Conservation (phyloP, 2,888 invertebrate species). For the Drymonia ruficornis region DNA sequence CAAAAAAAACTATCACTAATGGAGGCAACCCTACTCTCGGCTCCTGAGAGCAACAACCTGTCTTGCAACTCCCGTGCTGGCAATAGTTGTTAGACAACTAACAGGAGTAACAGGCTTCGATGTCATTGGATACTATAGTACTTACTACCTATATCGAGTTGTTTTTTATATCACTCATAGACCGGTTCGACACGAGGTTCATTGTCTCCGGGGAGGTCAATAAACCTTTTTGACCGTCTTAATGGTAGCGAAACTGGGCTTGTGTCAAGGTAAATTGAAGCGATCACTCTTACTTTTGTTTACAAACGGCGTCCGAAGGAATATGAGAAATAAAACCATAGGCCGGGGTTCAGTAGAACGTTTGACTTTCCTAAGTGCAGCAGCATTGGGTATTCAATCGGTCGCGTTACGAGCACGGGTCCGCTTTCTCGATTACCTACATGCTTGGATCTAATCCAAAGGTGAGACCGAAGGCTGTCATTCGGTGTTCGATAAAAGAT, state of each 20-base stretch:
- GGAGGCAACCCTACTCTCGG: no score
- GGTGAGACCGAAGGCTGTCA: slow-evolving; percentile 28
- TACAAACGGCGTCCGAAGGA: slow-evolving; percentile 3
- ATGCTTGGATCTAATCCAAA: slow-evolving; percentile 47
- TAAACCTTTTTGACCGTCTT: slow-evolving; percentile 56
- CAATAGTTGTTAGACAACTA: slow-evolving; percentile 48
- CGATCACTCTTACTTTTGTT: slow-evolving; percentile 50
- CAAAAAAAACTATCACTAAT: no score
- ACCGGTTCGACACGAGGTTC: slow-evolving; percentile 70
- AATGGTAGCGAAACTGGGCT: slow-evolving; percentile 37
- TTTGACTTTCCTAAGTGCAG: slow-evolving; percentile 7
- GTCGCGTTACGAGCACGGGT: slow-evolving; percentile 18
- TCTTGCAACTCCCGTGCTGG: slow-evolving; percentile 14
- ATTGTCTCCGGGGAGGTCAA: slow-evolving; percentile 62
- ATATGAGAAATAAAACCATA: neutral
- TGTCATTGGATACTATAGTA: slow-evolving; percentile 32
- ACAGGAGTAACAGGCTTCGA: slow-evolving; percentile 30
- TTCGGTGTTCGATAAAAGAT: slow-evolving; percentile 34
- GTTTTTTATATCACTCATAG: slow-evolving; percentile 43
- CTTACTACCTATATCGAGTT: slow-evolving; percentile 22
- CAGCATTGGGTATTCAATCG: slow-evolving; percentile 17
- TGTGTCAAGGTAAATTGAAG: slow-evolving; percentile 42
- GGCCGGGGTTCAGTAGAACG: neutral
- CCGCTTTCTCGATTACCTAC: slow-evolving; percentile 38
- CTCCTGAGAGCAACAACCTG: slow-evolving; percentile 31